A percentile compares a stretch with the other conserved stretches of the same genome.
These are phyloP conservation scores for Entelurus aequoreus DNA, from an alignment of 2,113 vertebrate genomes.

Conservation along the genomic window DNA sequence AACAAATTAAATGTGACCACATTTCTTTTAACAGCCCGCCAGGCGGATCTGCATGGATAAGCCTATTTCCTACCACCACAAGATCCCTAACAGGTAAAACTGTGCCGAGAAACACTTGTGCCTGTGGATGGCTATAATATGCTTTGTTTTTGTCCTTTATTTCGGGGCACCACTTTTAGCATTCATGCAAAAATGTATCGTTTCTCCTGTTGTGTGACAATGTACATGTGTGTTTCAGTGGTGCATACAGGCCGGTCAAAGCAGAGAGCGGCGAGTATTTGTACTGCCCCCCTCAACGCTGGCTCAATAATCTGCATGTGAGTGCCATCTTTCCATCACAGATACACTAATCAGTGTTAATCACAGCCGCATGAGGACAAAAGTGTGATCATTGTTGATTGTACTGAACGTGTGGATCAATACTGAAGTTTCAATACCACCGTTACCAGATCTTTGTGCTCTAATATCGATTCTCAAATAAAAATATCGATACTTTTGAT, in stretches of 20 bases:
- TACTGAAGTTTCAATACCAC: too few relatives aligned
- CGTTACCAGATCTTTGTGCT: too few relatives aligned
- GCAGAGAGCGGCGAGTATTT: slow-evolving; percentile 72
- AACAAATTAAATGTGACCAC: neutral
- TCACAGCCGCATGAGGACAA: neutral
- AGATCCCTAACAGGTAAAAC: slow-evolving; percentile 66
- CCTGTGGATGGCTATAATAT: neutral
- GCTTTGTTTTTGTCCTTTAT: neutral
- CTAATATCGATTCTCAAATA: too few relatives aligned
- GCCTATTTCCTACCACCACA: slow-evolving; percentile 46
- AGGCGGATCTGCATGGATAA: slow-evolving; percentile 52
- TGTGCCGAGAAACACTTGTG: neutral
- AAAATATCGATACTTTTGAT: too few relatives aligned
- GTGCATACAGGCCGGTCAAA: slow-evolving; percentile 62
- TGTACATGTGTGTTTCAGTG: slow-evolving; percentile 53
- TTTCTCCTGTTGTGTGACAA: neutral
- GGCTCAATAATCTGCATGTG: slow-evolving; percentile 75
- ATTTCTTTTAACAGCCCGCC: slow-evolving; percentile 40
- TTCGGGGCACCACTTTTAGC: neutral
- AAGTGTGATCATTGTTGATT: neutral
- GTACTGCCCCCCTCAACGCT: slow-evolving; percentile 75
- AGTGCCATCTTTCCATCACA: slow-evolving; percentile 14
- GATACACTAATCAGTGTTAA: neutral
- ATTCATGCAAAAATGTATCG: neutral
- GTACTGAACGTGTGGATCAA: too few relatives aligned